Evolutionary conservation across 2,888 invertebrate genomes (phyloP).

Genomic region (Omphaloscelis lunosa): DNA sequence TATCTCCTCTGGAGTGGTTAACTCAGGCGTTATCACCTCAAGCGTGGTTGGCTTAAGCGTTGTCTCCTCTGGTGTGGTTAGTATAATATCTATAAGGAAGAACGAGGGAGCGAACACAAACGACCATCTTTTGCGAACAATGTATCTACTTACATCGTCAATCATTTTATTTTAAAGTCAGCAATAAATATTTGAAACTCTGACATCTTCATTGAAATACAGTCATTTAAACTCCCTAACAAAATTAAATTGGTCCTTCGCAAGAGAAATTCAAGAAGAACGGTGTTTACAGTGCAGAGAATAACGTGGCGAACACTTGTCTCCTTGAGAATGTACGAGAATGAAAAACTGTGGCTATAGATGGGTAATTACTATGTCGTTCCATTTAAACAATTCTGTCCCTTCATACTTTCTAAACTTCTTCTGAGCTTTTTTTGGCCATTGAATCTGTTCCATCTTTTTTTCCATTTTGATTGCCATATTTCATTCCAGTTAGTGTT

Average conservation of each 20-base stretch:
- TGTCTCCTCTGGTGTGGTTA: too few species aligned
- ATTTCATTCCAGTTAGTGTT: too few species aligned
- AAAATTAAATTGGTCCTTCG: slow-evolving; percentile 15
- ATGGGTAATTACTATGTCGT: too few species aligned
- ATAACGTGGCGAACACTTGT: background rate
- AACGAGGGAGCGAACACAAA: too few species aligned
- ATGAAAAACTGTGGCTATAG: background rate
- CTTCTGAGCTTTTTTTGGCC: background rate
- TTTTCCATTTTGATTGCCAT: background rate
- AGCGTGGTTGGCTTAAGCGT: too few species aligned
- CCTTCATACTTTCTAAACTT: background rate
- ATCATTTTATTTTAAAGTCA: too few species aligned
- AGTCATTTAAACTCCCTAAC: background rate
- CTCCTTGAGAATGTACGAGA: background rate
- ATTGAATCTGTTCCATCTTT: background rate
- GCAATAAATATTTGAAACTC: too few species aligned
- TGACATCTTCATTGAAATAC: too few species aligned
- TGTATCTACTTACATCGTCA: accelerated
- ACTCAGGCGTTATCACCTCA: too few species aligned
- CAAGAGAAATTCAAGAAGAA: background rate
- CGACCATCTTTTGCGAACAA: too few species aligned
- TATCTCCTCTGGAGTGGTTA: too few species aligned
- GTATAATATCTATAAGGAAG: accelerated
- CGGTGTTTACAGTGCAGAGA: background rate
- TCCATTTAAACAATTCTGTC: background rate